Percentiles rank a stretch among this genome's conserved stretches.
phyloP scores from a whole-genome alignment of 2,113 vertebrate species.

The Microtus richardsoni region DNA sequence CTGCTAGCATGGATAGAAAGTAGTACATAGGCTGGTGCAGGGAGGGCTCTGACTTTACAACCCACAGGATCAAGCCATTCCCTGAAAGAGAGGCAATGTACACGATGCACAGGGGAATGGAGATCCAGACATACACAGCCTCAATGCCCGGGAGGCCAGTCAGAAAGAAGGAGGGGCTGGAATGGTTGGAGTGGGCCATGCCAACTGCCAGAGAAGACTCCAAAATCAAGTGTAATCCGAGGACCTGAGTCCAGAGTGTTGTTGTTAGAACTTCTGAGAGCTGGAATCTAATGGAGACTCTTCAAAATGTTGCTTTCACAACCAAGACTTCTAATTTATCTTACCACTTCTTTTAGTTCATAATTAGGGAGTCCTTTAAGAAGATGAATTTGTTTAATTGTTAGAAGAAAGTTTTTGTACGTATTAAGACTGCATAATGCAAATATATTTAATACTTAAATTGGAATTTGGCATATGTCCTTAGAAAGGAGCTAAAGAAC shows the following conservation, averaged over 20 bases:
- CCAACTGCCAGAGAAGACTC: too few relatives aligned
- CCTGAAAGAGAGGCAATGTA: conserved; percentile 68
- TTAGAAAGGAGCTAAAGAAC: not conserved
- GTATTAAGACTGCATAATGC: not conserved
- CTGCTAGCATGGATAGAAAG: conserved; percentile 62
- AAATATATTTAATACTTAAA: not conserved
- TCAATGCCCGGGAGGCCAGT: conserved; percentile 68
- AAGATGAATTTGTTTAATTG: not conserved
- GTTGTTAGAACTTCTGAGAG: not conserved
- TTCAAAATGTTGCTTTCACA: not conserved
- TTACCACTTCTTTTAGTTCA: not conserved
- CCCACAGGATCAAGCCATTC: conserved; percentile 71
- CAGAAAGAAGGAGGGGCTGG: conserved; percentile 48
- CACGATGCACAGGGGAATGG: conserved; percentile 66
- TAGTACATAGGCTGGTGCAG: conserved; percentile 77
- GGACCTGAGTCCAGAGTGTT: not conserved
- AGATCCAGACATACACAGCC: conserved; percentile 54
- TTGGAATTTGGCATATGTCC: not conserved
- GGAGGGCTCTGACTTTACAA: conserved; percentile 66
- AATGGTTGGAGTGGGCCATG: conserved; percentile 57
- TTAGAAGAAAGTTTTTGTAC: not conserved
- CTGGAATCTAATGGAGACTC: not conserved
- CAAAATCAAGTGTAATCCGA: not conserved
- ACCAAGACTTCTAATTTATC: not conserved
- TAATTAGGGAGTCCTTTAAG: not conserved